A percentile compares a stretch with the other conserved stretches of the same genome.
phyloP scores from a whole-genome alignment of 2,888 invertebrate species.

The Lissocephala sabroskyi region DNA sequence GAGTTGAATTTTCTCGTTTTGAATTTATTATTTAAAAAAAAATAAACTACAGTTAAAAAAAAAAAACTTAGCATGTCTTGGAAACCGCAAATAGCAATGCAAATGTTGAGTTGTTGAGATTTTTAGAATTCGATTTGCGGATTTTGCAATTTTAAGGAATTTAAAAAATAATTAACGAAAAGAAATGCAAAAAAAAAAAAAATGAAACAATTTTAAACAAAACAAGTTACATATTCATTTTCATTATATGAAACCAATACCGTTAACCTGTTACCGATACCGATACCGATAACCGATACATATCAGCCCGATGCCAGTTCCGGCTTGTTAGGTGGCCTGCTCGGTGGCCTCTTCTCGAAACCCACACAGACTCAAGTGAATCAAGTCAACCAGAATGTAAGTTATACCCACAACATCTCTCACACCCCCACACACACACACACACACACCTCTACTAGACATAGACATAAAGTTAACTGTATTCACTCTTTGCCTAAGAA shows the following conservation, averaged over 20 bases:
- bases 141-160: slow-evolving; percentile 44
- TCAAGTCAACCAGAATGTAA: slow-evolving; percentile 71
- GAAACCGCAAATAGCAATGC: slow-evolving; percentile 26
- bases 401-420: slow-evolving; percentile 63
- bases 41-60: too few species aligned
- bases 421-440: slow-evolving; percentile 32
- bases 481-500: slow-evolving; percentile 34
- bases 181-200: slow-evolving; percentile 30
- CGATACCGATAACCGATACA: slow-evolving; percentile 46
- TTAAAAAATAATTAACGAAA: slow-evolving; percentile 1
- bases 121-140: slow-evolving; percentile 22
- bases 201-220: slow-evolving; percentile 62
- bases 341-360: slow-evolving; percentile 72
- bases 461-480: slow-evolving; percentile 26
- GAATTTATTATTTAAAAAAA: slow-evolving; percentile 11
- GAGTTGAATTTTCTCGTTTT: slow-evolving; percentile 21
- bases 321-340: slow-evolving; percentile 71
- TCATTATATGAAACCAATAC: slow-evolving; percentile 58
- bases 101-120: slow-evolving; percentile 29
- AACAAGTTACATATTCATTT: slow-evolving; percentile 63
- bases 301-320: slow-evolving; percentile 69
- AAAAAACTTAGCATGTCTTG: slow-evolving; percentile 52
- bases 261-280: slow-evolving; percentile 23
- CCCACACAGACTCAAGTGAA: slow-evolving; percentile 69
- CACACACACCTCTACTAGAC: slow-evolving; percentile 23